Evolutionary conservation across 1,140 invertebrate species (phyloP).

Genomic region (Ostrea denselamellosa): DNA sequence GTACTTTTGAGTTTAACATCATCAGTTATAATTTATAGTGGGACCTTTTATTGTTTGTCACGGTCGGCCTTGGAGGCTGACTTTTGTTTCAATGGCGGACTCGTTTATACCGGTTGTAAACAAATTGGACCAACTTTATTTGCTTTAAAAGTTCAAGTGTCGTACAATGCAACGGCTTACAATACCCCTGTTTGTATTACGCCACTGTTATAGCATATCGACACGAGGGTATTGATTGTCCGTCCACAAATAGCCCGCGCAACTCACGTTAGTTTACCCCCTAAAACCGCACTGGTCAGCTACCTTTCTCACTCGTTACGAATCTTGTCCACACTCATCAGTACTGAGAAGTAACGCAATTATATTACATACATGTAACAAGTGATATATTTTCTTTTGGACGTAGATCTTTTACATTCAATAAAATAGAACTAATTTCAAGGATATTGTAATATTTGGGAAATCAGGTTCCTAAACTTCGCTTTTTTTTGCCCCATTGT

Average conservation of each 20-base stretch:
- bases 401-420: neutral
- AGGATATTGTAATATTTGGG: neutral
- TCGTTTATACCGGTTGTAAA: neutral
- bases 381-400: neutral
- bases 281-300: neutral
- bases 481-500: neutral
- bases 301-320: neutral
- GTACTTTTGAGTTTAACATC: neutral
- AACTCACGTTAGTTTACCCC: neutral
- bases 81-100: conserved; percentile 19
- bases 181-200: conserved; percentile 22
- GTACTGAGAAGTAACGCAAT: neutral
- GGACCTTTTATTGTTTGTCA: neutral
- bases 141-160: conserved; percentile 39
- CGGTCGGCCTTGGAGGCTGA: neutral
- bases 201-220: conserved; percentile 43
- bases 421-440: neutral
- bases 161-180: conserved; percentile 26
- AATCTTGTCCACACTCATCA: neutral
- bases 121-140: conserved; percentile 17
- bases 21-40: neutral
- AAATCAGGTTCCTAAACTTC: neutral
- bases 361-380: neutral
- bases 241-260: conserved; percentile 17
- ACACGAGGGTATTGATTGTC: conserved; percentile 36